phyloP scores from a whole-genome alignment of 2,888 invertebrate species.

The Monochamus alternatus region DNA sequence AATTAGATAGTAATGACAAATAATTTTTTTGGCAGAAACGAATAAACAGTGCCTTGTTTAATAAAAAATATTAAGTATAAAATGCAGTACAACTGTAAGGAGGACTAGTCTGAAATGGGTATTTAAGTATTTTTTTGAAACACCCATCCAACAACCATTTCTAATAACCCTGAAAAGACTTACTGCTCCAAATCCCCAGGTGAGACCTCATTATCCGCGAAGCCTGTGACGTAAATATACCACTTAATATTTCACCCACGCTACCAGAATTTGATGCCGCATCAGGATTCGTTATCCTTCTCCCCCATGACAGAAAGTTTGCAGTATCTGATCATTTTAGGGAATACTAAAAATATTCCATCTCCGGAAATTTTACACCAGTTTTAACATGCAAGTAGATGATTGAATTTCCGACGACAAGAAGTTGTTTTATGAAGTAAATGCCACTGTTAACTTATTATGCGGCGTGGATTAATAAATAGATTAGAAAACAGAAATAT shows the following conservation, averaged over 20 bases:
- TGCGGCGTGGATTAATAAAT: no score
- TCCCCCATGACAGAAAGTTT: not conserved
- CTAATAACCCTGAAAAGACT: no score
- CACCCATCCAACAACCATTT: no score
- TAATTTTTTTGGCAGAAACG: no score
- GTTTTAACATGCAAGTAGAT: not conserved
- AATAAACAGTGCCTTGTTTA: no score
- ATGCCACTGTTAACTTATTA: no score
- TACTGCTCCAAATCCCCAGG: not conserved
- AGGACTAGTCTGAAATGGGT: no score
- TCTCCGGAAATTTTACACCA: not conserved
- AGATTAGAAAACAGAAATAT: no score
- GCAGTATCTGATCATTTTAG: not conserved
- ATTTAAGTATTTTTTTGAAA: no score
- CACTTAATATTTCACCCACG: not conserved
- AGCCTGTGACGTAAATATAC: not conserved
- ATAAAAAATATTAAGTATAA: no score
- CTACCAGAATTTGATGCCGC: not conserved
- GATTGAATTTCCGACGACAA: not conserved
- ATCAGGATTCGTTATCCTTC: constrained; percentile 10
- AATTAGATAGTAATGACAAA: no score
- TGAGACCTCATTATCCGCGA: not conserved
- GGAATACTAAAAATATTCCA: not conserved
- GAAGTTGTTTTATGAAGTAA: not conserved
- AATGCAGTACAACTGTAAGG: no score